Base-by-base conservation (phyloP, 1,140 invertebrate species). In the Akabosia matsudoensis region DNA sequence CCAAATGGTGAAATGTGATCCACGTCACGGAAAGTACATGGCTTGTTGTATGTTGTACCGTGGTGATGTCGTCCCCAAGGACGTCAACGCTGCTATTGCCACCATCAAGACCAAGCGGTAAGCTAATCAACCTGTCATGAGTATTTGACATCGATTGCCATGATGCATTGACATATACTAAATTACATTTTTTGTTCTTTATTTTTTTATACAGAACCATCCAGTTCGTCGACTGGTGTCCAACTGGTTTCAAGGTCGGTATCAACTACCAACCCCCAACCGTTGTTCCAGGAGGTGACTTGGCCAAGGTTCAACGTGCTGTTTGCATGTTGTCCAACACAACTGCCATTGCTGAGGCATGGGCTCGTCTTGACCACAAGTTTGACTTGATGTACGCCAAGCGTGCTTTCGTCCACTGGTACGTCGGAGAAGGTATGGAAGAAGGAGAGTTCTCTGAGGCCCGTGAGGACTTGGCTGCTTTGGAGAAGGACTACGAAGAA, bases 1-100 rank as follows among this genome's bases (percentile, higher is more conserved):
- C 86, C 93, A 95, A 88, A 94, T 95, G 93, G 93, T 95, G n/a
- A 95, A 95, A 85, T 95, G 93, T 85, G 92, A 95, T 84, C 93
- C 93, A 13, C 88, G 92, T 81, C 91, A 93, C 84, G 90, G 90
- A 10, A 90, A 89, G 78, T 91, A 91, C 76, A 92, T 94, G 92
- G 92, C 92, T 22, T 94, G 92, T 82, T 94, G 92, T 83, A 91
- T 94, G 89, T 86, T 94, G 78, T 94, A 93, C 86, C 33, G 71
- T 26, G 71, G 71, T 22, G 89, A 90, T 82, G 89, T 90, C 85
- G 77, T 88, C 86, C 77, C 91, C 28, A 92, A 90, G 78, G 54
- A 56, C 54, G 90, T 93, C 22, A 93, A 92, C 81, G 86, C 85
- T 18, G 87, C 91, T 28, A 91, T 93, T 79, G 85, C 87, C n/a